Conservation (phyloP, 1,140 invertebrate species). For the Drosophila cardini region DNA sequence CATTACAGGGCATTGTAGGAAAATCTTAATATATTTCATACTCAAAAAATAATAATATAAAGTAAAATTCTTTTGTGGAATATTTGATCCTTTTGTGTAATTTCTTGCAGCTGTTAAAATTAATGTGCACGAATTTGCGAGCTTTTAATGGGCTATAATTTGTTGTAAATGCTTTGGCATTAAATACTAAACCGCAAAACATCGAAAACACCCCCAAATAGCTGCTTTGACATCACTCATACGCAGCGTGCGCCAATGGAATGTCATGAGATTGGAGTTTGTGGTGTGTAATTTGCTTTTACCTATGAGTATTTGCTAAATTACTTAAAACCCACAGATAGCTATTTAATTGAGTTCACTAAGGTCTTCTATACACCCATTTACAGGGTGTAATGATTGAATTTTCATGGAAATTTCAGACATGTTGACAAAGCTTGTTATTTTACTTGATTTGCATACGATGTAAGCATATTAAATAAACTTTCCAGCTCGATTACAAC, state of each 20-base stretch:
- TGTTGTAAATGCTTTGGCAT: conserved; percentile 58
- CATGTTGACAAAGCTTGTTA: not conserved
- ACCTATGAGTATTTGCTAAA: conserved; percentile 11
- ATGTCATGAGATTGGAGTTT: no score
- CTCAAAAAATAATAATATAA: no score
- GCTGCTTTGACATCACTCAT: conserved; percentile 46
- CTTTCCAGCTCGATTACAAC: not conserved
- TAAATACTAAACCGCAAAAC: conserved; percentile 20
- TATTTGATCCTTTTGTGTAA: conserved; percentile 38
- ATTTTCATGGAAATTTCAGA: not conserved
- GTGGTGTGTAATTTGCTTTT: conserved; percentile 24
- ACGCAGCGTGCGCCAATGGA: conserved; percentile 39
- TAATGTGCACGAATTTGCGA: conserved; percentile 51
- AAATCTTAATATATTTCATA: not conserved
- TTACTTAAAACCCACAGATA: conserved; percentile 31
- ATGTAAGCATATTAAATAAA: not conserved
- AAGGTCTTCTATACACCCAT: conserved; percentile 20
- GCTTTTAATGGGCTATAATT: conserved; percentile 61
- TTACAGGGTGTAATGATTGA: not conserved
- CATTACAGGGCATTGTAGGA: not conserved
- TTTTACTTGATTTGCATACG: not conserved
- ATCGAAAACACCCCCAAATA: conserved; percentile 33
- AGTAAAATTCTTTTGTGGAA: not conserved
- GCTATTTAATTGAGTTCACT: conserved; percentile 39
- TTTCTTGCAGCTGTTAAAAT: conserved; percentile 40